Conservation (phyloP, 1,140 invertebrate species). For the Drosophila equinoxialis region DNA sequence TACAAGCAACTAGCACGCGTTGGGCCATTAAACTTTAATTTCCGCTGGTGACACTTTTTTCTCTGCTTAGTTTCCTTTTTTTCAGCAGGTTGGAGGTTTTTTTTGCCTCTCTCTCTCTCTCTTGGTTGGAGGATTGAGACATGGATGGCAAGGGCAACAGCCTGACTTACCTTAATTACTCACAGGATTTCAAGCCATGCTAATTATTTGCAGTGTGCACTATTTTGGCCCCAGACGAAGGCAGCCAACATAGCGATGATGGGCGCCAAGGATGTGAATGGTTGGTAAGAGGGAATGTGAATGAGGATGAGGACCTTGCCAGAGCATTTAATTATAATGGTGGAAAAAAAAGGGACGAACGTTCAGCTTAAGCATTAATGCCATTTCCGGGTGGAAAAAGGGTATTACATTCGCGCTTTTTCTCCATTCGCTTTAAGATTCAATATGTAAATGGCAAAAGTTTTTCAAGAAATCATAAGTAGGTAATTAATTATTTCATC, state of each 20-base stretch:
- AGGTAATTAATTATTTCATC: no score
- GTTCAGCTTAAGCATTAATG: constrained; percentile 68
- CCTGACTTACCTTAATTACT: constrained; percentile 78
- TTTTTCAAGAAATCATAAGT: neutral
- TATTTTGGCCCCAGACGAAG: constrained; percentile 22
- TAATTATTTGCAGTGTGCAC: constrained; percentile 71
- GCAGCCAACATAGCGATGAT: neutral
- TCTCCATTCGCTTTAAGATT: neutral
- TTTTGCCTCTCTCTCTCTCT: constrained; percentile 2
- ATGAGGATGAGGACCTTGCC: constrained; percentile 18
- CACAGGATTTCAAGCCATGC: constrained; percentile 61
- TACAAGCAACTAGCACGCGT: constrained; percentile 32
- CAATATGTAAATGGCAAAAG: neutral
- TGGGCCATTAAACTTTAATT: constrained; percentile 69
- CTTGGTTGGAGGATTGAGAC: neutral
- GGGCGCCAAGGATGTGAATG: constrained; percentile 8
- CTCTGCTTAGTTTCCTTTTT: neutral
- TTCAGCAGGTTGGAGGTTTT: neutral
- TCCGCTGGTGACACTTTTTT: constrained; percentile 53
- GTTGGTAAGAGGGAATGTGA: neutral
- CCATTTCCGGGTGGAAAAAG: constrained; percentile 60
- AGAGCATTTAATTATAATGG: constrained; percentile 74
- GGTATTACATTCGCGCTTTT: constrained; percentile 18
- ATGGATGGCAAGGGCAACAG: constrained; percentile 49
- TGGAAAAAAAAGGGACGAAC: constrained; percentile 25